Base-by-base conservation (phyloP, 1,140 invertebrate species). In the Maniola jurtina region DNA sequence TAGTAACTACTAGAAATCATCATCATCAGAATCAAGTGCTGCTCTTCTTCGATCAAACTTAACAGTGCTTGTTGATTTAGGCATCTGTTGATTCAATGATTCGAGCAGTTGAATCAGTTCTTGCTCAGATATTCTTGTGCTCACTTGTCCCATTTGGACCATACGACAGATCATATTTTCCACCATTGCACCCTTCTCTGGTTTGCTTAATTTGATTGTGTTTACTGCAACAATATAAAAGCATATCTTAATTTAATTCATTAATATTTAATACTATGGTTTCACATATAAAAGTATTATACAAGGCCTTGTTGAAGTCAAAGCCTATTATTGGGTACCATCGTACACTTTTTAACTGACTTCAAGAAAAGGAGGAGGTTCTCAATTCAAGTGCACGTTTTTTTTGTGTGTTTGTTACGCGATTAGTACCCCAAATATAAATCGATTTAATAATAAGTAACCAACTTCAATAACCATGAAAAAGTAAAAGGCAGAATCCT, bases 101-200 rank as follows among this genome's bases (percentile, higher is more conserved):
- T 98, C 97, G 56, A 99, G 88, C 38, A 99, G 90, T 76, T 93
- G 93, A 61, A 97, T 97, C 13, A 99, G 92, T 81, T 98, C 96
- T 66, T 94, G 92, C 90, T 99, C 98, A 58, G 94, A 94, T 66
- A 98, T 93, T 92, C 95, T 96, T 25, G 94, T 94, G 52, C 92
- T 85, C 60, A 98, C 90, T 89, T 97, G 96, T 33, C 97, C 97
- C 77, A 93, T 93, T 82, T 96, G 95, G 35, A 97, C 97, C 97
- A 99, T 99, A 72, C 95, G 94, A 48, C 98, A 92, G 61, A 99
- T 93, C 94, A 99, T 97, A 73, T 95, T 95, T 93, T 99, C 98
- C 15, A 99, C 94, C 95, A 98, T 96, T 87, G 94, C 93, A 9
- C 96, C 98, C 90, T 98, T 99, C 75, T 99, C 98, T 47, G 98